phyloP scores from a whole-genome alignment of 2,888 invertebrate species.

The Monochamus alternatus region DNA sequence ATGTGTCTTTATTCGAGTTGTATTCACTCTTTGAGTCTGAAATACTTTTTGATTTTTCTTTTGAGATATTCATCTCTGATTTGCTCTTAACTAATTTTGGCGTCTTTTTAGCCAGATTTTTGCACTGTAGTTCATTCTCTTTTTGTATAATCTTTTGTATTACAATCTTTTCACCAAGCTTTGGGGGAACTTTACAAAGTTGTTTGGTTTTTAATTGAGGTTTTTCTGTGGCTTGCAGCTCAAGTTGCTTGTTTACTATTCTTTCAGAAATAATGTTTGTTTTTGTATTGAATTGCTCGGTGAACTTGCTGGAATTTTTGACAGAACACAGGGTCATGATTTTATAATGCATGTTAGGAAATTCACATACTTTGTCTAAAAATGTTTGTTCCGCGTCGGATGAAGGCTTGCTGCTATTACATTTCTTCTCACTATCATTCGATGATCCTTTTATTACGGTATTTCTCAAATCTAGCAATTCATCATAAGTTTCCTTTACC shows the following conservation, averaged over 20 bases:
- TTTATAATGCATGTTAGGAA: slow-evolving; percentile 15
- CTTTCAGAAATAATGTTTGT: slow-evolving; percentile 37
- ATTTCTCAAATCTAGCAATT: slow-evolving; percentile 38
- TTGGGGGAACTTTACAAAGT: neutral
- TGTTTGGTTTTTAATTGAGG: neutral
- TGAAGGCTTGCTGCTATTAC: neutral
- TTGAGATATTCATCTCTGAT: neutral
- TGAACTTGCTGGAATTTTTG: slow-evolving; percentile 9
- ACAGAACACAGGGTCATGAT: neutral
- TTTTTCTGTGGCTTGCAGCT: slow-evolving; percentile 18
- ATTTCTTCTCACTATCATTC: neutral
- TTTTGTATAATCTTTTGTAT: slow-evolving; percentile 16
- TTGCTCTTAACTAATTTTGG: neutral
- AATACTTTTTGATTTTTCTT: neutral
- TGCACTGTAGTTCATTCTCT: slow-evolving; percentile 4
- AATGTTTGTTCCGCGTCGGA: neutral
- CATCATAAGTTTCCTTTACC: slow-evolving; percentile 46
- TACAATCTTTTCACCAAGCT: slow-evolving; percentile 5
- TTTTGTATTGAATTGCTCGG: slow-evolving; percentile 13
- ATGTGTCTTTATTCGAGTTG: neutral
- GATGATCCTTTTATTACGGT: neutral
- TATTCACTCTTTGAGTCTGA: neutral
- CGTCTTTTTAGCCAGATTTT: neutral
- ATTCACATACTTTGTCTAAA: neutral
- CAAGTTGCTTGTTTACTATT: slow-evolving; percentile 28